Base-by-base conservation (phyloP, 2,888 invertebrate genomes). In the Amblyjoppa proteus region DNA sequence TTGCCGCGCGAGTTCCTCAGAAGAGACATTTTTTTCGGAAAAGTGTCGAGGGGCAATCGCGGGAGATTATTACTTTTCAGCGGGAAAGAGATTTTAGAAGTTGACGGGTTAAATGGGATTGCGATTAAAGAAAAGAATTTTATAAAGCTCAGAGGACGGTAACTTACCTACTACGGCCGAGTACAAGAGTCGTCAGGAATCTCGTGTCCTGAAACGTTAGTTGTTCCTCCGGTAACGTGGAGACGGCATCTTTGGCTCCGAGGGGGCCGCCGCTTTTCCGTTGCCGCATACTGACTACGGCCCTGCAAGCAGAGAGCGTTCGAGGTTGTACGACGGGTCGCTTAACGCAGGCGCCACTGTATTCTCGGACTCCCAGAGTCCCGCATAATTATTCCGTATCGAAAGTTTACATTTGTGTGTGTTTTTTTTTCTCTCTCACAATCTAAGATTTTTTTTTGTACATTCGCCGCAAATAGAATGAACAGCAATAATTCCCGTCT, bases 131-230 rank as follows among this genome's bases (percentile, higher is more conserved):
- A 45, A 45, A 45, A 45, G 16, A 45, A 45, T 45, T 16, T 16
- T 16, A 11, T 16, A 45, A 16, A 0, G 45, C 4, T 13, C 13
- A 45, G 34, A 64, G 16, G 34, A 34, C 38, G 51, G 70, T 38
- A 77, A 90, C 91, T 92, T 89, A 93, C 93, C 93, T 92, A 90
- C 88, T 93, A 89, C 92, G 91, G 31, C 94, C 94, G 68, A 94
- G 91, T 66, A 94, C 94, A 66, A 94, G 89, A 80, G 92, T 92
- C 79, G 93, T 92, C 73, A 94, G 88, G 87, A 94, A 94, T 83
- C 93, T 90, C 85, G 90, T 91, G 88, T 94, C 93, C 89, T 94
- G 94, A 87, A 94, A 94, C 85, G 92, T 93, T 78, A 94, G 90
- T 86, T 92, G 92, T 83, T 93, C 93, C 85, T 92, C 91, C 41